phyloP scores from a whole-genome alignment of 2,888 invertebrate species.

The Lithophane semibrunnea region DNA sequence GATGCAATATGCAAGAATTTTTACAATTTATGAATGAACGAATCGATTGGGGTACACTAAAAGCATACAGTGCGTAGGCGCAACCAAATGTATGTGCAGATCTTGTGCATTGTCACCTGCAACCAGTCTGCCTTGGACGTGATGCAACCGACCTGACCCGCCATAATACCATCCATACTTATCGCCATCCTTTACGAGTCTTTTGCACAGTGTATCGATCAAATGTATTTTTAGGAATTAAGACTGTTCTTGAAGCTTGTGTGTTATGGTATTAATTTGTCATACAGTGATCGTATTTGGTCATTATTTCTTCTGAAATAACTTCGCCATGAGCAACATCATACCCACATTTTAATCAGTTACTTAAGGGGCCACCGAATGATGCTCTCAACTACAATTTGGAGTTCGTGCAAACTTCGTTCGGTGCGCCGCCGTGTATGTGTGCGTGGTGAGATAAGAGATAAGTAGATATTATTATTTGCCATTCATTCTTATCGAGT shows the following conservation, averaged over 20 bases:
- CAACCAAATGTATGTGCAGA: conserved; percentile 12
- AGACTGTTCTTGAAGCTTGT: not conserved
- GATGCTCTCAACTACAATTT: too few relatives aligned
- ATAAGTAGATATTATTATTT: too few relatives aligned
- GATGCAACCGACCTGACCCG: conserved; percentile 30
- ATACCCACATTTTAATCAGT: conserved; percentile 8
- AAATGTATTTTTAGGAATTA: conserved; percentile 21
- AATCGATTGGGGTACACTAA: conserved; percentile 2
- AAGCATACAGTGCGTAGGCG: conserved; percentile 27
- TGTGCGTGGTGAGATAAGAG: too few relatives aligned
- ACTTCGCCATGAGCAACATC: not conserved
- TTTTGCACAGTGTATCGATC: conserved; percentile 22
- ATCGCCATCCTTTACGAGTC: conserved; percentile 10
- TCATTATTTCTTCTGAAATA: conserved; percentile 9
- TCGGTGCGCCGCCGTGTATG: too few relatives aligned
- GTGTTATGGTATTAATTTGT: not conserved
- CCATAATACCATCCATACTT: not conserved
- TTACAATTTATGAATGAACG: conserved; percentile 3
- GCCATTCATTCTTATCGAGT: too few relatives aligned
- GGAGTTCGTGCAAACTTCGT: too few relatives aligned
- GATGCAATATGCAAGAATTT: not conserved
- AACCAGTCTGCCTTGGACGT: conserved; percentile 44
- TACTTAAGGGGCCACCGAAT: too few relatives aligned
- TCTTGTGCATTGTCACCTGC: conserved; percentile 34
- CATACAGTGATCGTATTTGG: not conserved